These are phyloP conservation scores for Dryobota labecula DNA, from an alignment of 2,888 invertebrate genomes.

Conservation along the genomic window DNA sequence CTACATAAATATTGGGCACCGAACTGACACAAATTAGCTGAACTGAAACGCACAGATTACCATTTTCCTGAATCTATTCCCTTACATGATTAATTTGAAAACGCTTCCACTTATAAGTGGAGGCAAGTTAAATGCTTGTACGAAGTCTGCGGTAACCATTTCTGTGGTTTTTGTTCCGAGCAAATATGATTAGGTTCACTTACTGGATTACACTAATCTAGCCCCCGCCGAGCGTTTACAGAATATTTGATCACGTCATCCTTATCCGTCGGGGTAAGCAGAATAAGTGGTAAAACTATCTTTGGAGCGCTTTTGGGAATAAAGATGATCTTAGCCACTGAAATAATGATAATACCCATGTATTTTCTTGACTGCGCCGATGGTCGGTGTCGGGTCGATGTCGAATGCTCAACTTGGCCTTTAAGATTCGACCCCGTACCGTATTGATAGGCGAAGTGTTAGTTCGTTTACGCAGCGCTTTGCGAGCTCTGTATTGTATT, in stretches of 20 bases:
- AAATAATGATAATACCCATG: neutral
- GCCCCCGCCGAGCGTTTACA: constrained; percentile 40
- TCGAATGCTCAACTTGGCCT: neutral
- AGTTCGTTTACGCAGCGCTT: neutral
- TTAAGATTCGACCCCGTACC: too few species aligned
- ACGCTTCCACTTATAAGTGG: constrained; percentile 29
- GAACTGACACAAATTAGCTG: neutral
- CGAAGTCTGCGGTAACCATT: constrained; percentile 57
- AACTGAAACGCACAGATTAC: neutral
- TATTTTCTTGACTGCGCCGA: neutral
- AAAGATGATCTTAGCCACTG: neutral
- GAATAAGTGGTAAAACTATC: constrained; percentile 27
- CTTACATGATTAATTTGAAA: neutral
- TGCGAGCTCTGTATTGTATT: neutral
- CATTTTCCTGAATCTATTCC: neutral
- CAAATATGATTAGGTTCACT: constrained; percentile 67
- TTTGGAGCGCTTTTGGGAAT: constrained; percentile 7
- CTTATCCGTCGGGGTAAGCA: constrained; percentile 24
- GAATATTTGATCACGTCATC: constrained; percentile 57
- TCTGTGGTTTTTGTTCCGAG: constrained; percentile 65
- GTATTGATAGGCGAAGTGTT: neutral
- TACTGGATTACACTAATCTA: constrained; percentile 64
- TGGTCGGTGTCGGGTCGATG: neutral
- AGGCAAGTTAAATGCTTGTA: constrained; percentile 32
- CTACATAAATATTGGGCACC: neutral